Evolutionary conservation across 2,888 invertebrate species (phyloP).

Genomic region (Odontomyia ornata): DNA sequence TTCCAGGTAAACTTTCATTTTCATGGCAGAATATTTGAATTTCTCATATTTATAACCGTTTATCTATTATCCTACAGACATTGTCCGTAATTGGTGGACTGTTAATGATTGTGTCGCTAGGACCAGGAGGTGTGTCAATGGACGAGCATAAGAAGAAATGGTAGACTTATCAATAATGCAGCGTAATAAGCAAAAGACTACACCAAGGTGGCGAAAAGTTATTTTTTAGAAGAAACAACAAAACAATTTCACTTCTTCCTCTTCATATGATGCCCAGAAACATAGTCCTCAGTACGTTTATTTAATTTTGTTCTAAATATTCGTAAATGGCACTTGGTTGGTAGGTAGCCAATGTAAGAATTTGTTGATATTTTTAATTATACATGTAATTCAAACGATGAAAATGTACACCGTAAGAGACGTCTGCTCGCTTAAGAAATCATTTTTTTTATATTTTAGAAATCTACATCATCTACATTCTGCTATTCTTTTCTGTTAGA

Average conservation of each 20-base stretch:
- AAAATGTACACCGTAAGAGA: constrained; percentile 9
- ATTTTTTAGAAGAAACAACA: constrained; percentile 31
- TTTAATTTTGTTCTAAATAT: constrained; percentile 41
- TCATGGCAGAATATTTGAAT: neutral
- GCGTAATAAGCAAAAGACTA: constrained; percentile 37
- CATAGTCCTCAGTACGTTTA: constrained; percentile 18
- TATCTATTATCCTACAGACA: constrained; percentile 72
- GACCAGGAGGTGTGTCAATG: constrained; percentile 99
- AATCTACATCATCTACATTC: constrained; percentile 29
- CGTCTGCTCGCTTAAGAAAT: constrained; percentile 32
- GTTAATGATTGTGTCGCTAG: constrained; percentile 96
- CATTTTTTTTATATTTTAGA: constrained; percentile 25
- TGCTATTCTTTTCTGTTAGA: neutral
- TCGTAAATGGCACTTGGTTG: constrained; percentile 24
- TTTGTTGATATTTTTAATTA: constrained; percentile 42
- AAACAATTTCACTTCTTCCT: constrained; percentile 25
- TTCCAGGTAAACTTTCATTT: constrained; percentile 90
- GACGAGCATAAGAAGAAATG: constrained; percentile 99
- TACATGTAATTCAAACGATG: constrained; percentile 14
- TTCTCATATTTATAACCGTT: neutral
- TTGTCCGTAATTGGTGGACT: constrained; percentile 98
- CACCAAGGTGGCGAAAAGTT: constrained; percentile 40
- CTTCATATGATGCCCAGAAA: neutral
- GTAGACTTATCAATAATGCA: constrained; percentile 55
- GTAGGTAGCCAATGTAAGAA: constrained; percentile 18